Conservation (phyloP, 2,888 invertebrate species). For the Abrostola tripartita region DNA sequence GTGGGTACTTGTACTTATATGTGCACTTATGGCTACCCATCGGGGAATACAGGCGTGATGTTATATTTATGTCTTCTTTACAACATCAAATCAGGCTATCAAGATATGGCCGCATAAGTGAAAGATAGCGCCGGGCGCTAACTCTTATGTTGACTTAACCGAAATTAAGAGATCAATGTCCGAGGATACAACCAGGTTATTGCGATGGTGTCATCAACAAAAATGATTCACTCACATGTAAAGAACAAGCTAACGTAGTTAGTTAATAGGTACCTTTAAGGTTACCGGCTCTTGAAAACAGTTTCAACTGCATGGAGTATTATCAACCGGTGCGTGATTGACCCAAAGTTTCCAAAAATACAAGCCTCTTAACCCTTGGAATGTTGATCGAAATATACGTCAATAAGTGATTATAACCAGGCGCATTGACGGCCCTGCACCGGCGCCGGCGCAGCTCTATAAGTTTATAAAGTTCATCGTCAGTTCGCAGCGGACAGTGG, state of each 20-base stretch:
- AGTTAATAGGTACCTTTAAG: constrained; percentile 17
- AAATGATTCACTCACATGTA: constrained; percentile 14
- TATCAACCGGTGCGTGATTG: constrained; percentile 55
- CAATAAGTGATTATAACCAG: constrained; percentile 69
- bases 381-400: constrained; percentile 71
- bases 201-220: constrained; percentile 25
- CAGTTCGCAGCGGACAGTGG: constrained; percentile 62
- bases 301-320: constrained; percentile 13
- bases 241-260: constrained; percentile 18
- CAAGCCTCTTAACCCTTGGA: constrained; percentile 71
- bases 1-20: too few relatives aligned
- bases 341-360: constrained; percentile 76
- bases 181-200: constrained; percentile 53
- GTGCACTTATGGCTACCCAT: too few relatives aligned
- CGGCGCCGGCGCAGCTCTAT: constrained; percentile 69
- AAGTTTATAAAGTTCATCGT: constrained; percentile 74
- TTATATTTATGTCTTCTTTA: not conserved
- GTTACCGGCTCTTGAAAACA: constrained; percentile 30
- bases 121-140: constrained; percentile 59
- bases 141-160: constrained; percentile 73
- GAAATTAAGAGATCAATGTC: constrained; percentile 76
- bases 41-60: too few relatives aligned
- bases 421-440: constrained; percentile 62
- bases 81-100: constrained; percentile 21
- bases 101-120: constrained; percentile 44